phyloP scores from a whole-genome alignment of 1,140 invertebrate species.

The Dinothrombium tinctorium region DNA sequence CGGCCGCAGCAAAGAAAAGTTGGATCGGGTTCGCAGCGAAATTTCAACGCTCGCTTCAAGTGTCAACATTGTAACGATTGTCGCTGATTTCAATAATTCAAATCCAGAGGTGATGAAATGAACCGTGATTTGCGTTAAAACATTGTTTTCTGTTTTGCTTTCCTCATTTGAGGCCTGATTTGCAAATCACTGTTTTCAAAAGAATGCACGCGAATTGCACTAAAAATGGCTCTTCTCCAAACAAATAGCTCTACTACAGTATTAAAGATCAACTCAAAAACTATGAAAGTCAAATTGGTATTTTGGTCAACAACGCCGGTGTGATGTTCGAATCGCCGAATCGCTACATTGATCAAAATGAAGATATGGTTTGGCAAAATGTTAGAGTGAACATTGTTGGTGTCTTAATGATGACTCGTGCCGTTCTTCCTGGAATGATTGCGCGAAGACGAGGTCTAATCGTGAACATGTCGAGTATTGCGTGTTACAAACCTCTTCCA shows the following conservation, averaged over 20 bases:
- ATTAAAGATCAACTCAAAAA: constrained; percentile 9
- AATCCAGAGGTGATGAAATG: constrained; percentile 3
- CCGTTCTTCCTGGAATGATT: constrained; percentile 56
- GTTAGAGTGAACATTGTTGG: constrained; percentile 65
- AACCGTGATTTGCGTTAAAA: no score
- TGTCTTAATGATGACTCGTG: constrained; percentile 52
- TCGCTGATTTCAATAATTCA: constrained; percentile 10
- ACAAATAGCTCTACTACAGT: no score
- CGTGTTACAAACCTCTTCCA: constrained; percentile 56
- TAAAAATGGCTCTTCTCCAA: no score
- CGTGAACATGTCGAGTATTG: constrained; percentile 58
- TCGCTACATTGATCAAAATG: constrained; percentile 40
- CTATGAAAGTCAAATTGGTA: constrained; percentile 10
- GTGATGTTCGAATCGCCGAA: constrained; percentile 51
- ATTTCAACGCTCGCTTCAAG: neutral
- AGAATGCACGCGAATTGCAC: no score
- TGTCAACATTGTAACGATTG: constrained; percentile 7
- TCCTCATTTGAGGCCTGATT: no score
- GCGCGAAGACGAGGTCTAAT: constrained; percentile 43
- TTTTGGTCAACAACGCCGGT: constrained; percentile 63
- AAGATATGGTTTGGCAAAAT: constrained; percentile 46
- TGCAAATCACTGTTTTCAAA: no score
- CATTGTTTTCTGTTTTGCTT: no score
- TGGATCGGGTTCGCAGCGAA: constrained; percentile 6
- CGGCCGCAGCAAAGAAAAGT: constrained; percentile 10